These are phyloP conservation scores for Glossosoma conforme DNA, from an alignment of 1,140 invertebrate species.

Conservation along the genomic window DNA sequence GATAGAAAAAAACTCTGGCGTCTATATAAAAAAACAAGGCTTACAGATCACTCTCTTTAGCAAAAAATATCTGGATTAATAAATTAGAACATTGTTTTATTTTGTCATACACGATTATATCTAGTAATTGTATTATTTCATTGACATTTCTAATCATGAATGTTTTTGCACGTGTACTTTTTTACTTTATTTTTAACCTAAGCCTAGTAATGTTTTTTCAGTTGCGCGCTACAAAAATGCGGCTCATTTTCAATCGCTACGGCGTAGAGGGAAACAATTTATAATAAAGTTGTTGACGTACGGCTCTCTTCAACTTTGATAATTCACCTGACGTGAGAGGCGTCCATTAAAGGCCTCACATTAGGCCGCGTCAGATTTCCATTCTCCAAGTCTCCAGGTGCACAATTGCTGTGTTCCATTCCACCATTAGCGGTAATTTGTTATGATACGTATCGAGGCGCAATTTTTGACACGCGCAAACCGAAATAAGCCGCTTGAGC, in stretches of 20 bases:
- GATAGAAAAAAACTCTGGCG: too few species aligned
- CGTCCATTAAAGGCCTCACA: conserved; percentile 22
- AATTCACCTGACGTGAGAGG: conserved; percentile 24
- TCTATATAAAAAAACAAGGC: too few species aligned
- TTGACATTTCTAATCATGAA: too few species aligned
- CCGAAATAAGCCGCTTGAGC: conserved; percentile 7
- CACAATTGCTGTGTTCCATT: conserved; percentile 25
- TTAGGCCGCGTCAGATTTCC: conserved; percentile 17
- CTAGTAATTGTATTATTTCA: too few species aligned
- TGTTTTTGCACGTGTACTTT: neutral
- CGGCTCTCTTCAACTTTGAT: conserved; percentile 24
- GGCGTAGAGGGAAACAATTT: conserved; percentile 1
- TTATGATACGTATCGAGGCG: conserved; percentile 25
- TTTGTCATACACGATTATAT: too few species aligned
- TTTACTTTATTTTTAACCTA: neutral
- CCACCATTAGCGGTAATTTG: conserved; percentile 29
- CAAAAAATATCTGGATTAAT: too few species aligned
- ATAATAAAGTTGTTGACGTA: conserved; percentile 28
- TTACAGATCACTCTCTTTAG: too few species aligned
- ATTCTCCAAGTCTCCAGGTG: conserved; percentile 16
- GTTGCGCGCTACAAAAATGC: neutral
- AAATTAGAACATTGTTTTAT: too few species aligned
- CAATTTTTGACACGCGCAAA: conserved; percentile 30
- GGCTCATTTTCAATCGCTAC: too few species aligned
- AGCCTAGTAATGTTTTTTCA: neutral